Percentiles rank a stretch among this genome's conserved stretches.
phyloP scores from a whole-genome alignment of 2,113 vertebrate species.

The Rynchops niger region DNA sequence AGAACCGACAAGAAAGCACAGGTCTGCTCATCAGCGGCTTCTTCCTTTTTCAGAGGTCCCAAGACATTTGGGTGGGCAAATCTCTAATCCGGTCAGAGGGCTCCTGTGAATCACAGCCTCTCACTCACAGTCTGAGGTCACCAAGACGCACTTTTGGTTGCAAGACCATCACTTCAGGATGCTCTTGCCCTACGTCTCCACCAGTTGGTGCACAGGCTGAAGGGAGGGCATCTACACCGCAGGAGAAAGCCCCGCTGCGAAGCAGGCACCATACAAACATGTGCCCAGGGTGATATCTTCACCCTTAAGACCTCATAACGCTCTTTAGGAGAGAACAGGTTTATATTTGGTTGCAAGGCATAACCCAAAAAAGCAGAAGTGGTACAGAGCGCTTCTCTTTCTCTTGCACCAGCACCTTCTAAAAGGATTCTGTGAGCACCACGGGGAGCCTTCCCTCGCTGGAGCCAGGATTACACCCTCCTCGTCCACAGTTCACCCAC shows the following conservation, averaged over 20 bases:
- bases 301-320: neutral
- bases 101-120: neutral
- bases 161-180: neutral
- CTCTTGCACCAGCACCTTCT: neutral
- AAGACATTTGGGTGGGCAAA: neutral
- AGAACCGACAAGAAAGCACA: neutral
- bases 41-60: neutral
- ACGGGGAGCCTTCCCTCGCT: accelerated
- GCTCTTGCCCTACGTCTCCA: neutral
- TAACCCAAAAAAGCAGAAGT: neutral
- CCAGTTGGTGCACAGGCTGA: neutral
- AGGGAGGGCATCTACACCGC: neutral
- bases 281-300: neutral
- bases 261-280: neutral
- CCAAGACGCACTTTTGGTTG: neutral
- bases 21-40: neutral
- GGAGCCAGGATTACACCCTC: neutral
- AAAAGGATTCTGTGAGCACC: neutral
- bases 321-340: neutral
- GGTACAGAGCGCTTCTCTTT: neutral
- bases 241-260: neutral
- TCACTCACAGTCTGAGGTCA: neutral
- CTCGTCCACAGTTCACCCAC: accelerated
- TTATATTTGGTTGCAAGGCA: neutral
- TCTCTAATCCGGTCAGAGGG: neutral